Evolutionary conservation across 2,888 invertebrate species (phyloP), one percentile per base, ranked within the genome.

Genomic region (Scaptomyza reducta): DNA sequence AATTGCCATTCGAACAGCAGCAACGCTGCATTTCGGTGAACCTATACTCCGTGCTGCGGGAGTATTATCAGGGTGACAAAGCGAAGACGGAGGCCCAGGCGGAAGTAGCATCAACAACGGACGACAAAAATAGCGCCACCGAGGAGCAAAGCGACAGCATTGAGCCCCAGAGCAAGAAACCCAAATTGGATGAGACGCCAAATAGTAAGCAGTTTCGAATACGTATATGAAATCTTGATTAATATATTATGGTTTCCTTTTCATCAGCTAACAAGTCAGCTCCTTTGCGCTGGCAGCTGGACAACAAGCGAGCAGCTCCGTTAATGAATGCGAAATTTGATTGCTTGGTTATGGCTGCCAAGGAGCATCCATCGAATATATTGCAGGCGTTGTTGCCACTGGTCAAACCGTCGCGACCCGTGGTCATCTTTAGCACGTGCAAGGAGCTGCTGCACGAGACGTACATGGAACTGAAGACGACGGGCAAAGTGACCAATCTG

Each of bases 371-470:
- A 0, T 92, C 94, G 9, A 95, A 95, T 79, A 94, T 98, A 71
- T 93, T 97, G 25, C 94, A 95, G 78, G 94, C 94, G 50, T 92
- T 99, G 22, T 86, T 96, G 29, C 93, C 94, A n/a, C 96, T 96
- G 92, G 92, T 99, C 0, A 95, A 95, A 74, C 94, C 95, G 3
- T 97, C 97, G 0, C 93, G 97, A 76, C 96, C 97, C 13, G 94
- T 99, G 89, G 97, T 97, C 0, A 94, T 99, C 31, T 98, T 95
- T 91, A 96, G 95, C 86, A 93, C 93, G 71, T 94, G 95, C 82
- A 94, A 95, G 70, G 97, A 98, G 93, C 96, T 97, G 0, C 92
- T 99, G 40, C 94, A 96, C 89, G 96, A 97, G 73, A 94, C 97
- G 62, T 98, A 96, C 90, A 92, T 95, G 57, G 94, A 95, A 79